Evolutionary conservation across 2,797 vertebrate species (phyloP).

Genomic region (Mormyrus hasselquistii): DNA sequence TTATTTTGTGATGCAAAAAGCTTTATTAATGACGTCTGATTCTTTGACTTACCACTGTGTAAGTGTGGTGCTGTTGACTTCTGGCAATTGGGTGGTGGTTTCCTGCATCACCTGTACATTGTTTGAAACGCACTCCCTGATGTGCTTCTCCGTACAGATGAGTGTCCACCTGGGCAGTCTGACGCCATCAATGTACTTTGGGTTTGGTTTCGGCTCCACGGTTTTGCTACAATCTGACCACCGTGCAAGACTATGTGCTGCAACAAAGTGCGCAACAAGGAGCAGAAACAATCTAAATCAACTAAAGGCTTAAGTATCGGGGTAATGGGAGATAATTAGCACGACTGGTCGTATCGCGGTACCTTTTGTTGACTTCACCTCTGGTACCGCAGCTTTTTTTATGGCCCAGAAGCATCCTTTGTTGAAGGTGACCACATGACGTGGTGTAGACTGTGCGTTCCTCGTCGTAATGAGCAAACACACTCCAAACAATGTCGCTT

Average conservation of each 20-base stretch:
- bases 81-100: not conserved
- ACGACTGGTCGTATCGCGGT: not conserved
- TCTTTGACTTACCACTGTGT: too few species aligned
- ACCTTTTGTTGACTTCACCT: not conserved
- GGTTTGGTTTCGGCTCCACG: not conserved
- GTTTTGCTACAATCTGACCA: not conserved
- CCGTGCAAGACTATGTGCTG: not conserved
- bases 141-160: not conserved
- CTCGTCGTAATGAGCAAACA: too few species aligned
- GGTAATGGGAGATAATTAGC: not conserved
- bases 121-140: not conserved
- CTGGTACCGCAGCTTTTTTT: too few species aligned
- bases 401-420: too few species aligned
- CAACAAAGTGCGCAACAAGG: not conserved
- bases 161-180: not conserved
- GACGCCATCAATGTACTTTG: not conserved
- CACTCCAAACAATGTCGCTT: too few species aligned
- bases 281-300: not conserved
- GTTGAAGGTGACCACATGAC: too few species aligned
- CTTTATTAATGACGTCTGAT: too few species aligned
- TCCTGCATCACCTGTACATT: not conserved
- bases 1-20: too few species aligned
- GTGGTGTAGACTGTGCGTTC: too few species aligned
- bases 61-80: not conserved
- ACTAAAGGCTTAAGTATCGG: not conserved